Evolutionary conservation across 2,797 vertebrate species (phyloP).

Genomic region (Crenuchus spilurus): DNA sequence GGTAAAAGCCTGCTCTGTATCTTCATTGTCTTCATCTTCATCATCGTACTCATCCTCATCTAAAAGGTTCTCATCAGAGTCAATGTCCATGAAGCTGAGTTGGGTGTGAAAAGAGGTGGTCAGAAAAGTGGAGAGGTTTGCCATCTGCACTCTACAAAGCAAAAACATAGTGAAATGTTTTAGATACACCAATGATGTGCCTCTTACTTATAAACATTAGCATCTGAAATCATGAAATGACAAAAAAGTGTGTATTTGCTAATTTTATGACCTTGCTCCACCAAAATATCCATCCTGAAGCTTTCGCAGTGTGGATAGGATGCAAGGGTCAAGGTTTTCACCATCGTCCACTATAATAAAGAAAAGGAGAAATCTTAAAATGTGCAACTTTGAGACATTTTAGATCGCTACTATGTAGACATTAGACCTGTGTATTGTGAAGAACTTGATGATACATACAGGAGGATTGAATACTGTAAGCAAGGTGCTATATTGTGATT

Average conservation of each 20-base stretch:
- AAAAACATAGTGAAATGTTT: conserved; percentile 8
- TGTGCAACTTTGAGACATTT: neutral
- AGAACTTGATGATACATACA: too few relatives aligned
- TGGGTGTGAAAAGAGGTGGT: conserved; percentile 93
- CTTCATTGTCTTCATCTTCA: conserved; percentile 58
- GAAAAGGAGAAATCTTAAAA: neutral
- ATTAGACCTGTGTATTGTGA: neutral
- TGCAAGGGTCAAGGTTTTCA: conserved; percentile 88
- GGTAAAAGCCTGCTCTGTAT: conserved; percentile 22
- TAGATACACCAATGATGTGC: neutral
- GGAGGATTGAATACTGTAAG: too few relatives aligned
- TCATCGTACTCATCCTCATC: conserved; percentile 76
- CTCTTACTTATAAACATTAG: too few relatives aligned
- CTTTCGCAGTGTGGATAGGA: conserved; percentile 91
- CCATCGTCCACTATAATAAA: conserved; percentile 85
- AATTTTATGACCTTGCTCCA: conserved; percentile 87
- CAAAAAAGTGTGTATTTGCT: too few relatives aligned
- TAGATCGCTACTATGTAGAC: neutral
- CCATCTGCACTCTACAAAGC: conserved; percentile 87
- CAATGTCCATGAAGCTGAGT: conserved; percentile 92
- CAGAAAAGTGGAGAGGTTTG: conserved; percentile 88
- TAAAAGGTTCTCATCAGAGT: conserved; percentile 83
- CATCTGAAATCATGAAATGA: neutral
- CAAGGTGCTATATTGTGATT: too few relatives aligned
- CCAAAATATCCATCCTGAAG: conserved; percentile 96